These are phyloP conservation scores for Axea sp. DNA, from an alignment of 2,888 invertebrate genomes.

Conservation along the genomic window DNA sequence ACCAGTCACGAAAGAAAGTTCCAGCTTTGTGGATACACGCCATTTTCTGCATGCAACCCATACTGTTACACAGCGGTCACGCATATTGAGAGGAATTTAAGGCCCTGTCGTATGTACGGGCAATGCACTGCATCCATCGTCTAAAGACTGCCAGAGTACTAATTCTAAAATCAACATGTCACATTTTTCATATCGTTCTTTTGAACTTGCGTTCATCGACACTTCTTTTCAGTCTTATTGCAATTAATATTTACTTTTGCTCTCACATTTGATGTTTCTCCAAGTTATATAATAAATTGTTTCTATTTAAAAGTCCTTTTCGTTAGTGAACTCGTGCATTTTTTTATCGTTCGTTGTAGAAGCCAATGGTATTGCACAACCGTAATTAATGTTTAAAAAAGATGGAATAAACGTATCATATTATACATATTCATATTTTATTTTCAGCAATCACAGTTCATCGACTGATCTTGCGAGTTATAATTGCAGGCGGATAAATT, in stretches of 20 bases:
- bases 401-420: no score
- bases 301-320: constrained; percentile 14
- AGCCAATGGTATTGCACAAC: not conserved
- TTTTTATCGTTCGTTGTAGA: not conserved
- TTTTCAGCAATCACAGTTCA: no score
- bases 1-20: constrained; percentile 76
- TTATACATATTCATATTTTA: no score
- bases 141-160: constrained; percentile 61
- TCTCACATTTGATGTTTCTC: constrained; percentile 26
- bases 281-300: constrained; percentile 44
- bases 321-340: not conserved
- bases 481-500: no score
- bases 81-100: constrained; percentile 73
- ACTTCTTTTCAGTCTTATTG: constrained; percentile 36
- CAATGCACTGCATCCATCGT: constrained; percentile 77
- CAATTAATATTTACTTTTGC: constrained; percentile 35
- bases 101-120: constrained; percentile 77
- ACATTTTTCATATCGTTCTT: constrained; percentile 59
- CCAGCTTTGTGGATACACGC: constrained; percentile 65
- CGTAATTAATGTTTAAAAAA: constrained; percentile 3
- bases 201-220: constrained; percentile 53
- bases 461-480: no score
- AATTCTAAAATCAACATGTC: constrained; percentile 61
- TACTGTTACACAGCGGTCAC: constrained; percentile 57
- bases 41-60: constrained; percentile 60